These are phyloP conservation scores for Callocephalon fimbriatum DNA, from an alignment of 2,113 vertebrate species.

Conservation along the genomic window DNA sequence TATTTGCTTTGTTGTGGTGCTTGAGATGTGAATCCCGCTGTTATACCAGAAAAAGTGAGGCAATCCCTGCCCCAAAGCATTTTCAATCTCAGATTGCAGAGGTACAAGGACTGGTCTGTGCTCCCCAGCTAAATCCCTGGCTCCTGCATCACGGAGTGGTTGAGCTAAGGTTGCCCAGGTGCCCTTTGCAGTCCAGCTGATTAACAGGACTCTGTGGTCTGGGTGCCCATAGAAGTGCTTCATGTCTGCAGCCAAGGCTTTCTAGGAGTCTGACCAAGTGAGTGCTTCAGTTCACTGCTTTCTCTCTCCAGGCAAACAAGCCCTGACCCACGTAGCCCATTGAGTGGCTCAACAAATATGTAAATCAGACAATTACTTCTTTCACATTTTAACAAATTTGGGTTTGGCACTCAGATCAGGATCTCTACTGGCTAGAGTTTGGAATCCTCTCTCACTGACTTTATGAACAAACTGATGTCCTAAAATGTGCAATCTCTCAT, in stretches of 20 bases:
- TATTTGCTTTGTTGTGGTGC: background rate
- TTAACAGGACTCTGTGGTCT: background rate
- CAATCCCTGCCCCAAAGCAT: background rate
- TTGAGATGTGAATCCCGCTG: background rate
- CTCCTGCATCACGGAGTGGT: fast-evolving
- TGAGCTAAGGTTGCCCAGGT: background rate
- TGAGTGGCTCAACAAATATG: fast-evolving
- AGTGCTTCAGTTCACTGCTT: background rate
- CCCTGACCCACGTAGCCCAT: background rate
- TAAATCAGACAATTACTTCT: background rate
- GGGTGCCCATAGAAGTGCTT: background rate
- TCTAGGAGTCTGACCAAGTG: background rate
- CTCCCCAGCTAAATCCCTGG: background rate
- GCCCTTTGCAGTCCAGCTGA: background rate
- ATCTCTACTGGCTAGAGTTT: background rate
- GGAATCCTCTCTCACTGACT: background rate
- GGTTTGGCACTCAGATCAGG: background rate
- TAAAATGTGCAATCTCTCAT: background rate
- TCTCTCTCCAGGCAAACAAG: background rate
- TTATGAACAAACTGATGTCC: background rate
- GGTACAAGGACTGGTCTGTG: background rate
- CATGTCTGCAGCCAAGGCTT: background rate
- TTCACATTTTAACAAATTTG: background rate
- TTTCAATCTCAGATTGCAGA: background rate
- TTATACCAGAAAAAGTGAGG: background rate